Percentiles rank a stretch among this genome's conserved stretches.
phyloP scores from a whole-genome alignment of 2,113 vertebrate species.

The Scytalopus superciliaris region DNA sequence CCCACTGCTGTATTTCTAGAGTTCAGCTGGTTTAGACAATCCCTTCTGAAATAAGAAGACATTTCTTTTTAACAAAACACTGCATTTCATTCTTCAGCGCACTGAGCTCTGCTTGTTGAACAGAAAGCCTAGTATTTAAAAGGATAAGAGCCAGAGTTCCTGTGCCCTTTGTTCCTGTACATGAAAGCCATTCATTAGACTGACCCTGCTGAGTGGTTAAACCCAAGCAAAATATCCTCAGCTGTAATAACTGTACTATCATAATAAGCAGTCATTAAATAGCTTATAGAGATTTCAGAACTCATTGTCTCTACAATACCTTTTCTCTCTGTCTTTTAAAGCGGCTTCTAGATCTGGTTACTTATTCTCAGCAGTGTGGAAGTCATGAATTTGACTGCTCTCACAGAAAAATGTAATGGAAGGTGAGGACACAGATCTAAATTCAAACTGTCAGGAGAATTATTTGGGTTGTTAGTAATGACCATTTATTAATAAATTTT shows the following conservation, averaged over 20 bases:
- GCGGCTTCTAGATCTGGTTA: neutral
- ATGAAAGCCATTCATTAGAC: slow-evolving; percentile 36
- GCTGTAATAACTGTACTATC: neutral
- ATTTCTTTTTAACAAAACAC: neutral
- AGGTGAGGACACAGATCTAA: neutral
- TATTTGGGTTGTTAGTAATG: neutral
- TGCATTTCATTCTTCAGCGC: neutral
- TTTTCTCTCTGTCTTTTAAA: neutral
- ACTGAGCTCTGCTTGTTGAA: neutral
- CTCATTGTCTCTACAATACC: neutral
- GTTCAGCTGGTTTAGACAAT: neutral
- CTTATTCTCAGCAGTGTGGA: neutral
- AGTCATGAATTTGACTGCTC: neutral
- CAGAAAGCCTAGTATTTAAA: neutral
- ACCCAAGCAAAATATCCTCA: slow-evolving; percentile 20
- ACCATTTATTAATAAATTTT: neutral
- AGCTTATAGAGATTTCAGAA: neutral
- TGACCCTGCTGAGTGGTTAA: neutral
- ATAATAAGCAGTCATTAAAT: neutral
- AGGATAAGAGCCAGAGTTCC: neutral
- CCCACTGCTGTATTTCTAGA: neutral
- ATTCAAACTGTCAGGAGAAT: neutral
- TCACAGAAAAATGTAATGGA: neutral
- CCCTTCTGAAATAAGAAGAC: neutral
- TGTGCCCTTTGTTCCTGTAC: neutral